Evolutionary conservation across 2,888 invertebrate species (phyloP).

Genomic region (Anarsia innoxiella): DNA sequence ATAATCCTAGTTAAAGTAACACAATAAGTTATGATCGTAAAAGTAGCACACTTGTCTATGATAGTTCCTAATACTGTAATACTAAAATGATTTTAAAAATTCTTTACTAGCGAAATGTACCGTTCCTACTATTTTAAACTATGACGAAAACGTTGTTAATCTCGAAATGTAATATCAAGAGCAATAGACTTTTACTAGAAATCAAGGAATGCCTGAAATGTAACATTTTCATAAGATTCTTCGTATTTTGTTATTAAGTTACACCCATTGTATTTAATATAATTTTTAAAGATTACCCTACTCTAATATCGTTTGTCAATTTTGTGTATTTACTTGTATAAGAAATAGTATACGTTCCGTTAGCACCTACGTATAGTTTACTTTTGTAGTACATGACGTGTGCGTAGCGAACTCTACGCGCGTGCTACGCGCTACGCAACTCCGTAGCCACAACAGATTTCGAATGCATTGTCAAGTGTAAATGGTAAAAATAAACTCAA

Average conservation of each 20-base stretch:
- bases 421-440: conserved; percentile 60
- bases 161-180: conserved; percentile 26
- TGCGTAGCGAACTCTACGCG: conserved; percentile 54
- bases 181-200: conserved; percentile 23
- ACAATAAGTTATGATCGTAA: conserved; percentile 60
- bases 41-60: conserved; percentile 71
- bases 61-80: conserved; percentile 75
- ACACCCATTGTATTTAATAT: conserved; percentile 11
- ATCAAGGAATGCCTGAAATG: conserved; percentile 15
- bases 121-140: conserved; percentile 72
- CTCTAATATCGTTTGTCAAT: conserved; percentile 13
- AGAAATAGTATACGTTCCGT: conserved; percentile 32
- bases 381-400: conserved; percentile 46
- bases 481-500: conserved; percentile 78
- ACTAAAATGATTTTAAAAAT: conserved; percentile 71
- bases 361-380: no score
- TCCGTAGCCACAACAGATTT: conserved; percentile 72
- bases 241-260: background rate
- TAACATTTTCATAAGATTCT: conserved; percentile 7
- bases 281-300: conserved; percentile 11
- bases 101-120: conserved; percentile 73
- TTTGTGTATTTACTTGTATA: conserved; percentile 14
- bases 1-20: conserved; percentile 48
- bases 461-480: conserved; percentile 77
- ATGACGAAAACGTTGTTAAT: conserved; percentile 52